Base-by-base conservation (phyloP, 2,797 vertebrate genomes). In the Spondyliosoma cantharus region DNA sequence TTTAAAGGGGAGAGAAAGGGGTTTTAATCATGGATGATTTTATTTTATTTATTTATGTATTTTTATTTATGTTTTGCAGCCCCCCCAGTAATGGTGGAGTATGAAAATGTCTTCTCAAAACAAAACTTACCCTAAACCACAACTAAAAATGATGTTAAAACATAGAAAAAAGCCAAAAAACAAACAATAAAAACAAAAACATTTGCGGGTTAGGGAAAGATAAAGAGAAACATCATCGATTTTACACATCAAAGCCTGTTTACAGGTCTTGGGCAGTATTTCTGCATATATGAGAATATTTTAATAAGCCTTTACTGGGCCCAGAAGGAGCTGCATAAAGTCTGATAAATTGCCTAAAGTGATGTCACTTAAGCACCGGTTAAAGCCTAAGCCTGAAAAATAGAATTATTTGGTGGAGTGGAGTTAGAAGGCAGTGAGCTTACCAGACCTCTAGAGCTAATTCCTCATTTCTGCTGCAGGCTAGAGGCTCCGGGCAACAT, bases 301-400 rank as follows among this genome's bases (percentile, higher is more conserved):
- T 24, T 22, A 17, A 5, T 16, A 45, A 62, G 7, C 59, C 59
- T 62, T 62, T 62, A 27, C 24, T 20, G 9, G 42, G 22, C 25
- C 60, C 42, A 62, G 14, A 62, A 15, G 22, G 42, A 62, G n/a
- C n/a, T 45, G 42, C 58, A 60, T 22, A n/a, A 43, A 61, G 37
- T 61, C 15, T 45, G 16, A 63, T 61, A 16, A 45, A 61, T 48
- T 12, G 22, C 16, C 16, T 48, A 24, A 48, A 48, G 43, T 63
- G 61, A 62, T 62, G 42, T 17, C n/a, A 45, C 15, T 45, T 24
- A 22, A 62, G 14, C 8, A n/a, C 24, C 15, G 2, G 14, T 16
- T 45, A 7, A 37, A 37, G 37, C 37, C 37, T 37, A 22, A 22
- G 56, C 7, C 15, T 62, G 42, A 24, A 62, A 45, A 62, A 61